phyloP scores from a whole-genome alignment of 2,888 invertebrate genomes.

The Scaptomyza polygonia region DNA sequence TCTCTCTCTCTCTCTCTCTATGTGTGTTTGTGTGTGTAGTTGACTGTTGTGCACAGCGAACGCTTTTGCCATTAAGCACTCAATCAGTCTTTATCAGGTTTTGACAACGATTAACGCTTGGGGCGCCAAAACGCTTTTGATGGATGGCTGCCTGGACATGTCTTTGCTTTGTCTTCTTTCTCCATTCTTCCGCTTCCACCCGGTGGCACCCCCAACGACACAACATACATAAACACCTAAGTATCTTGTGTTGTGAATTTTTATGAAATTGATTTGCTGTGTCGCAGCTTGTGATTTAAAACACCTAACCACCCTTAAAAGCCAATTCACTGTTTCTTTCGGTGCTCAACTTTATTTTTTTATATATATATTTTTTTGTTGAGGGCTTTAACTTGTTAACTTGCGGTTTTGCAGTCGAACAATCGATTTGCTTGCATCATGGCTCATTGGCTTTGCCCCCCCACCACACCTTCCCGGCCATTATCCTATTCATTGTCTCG shows the following conservation, averaged over 20 bases:
- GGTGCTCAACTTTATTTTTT: not conserved
- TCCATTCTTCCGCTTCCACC: not conserved
- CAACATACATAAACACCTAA: slow-evolving; percentile 10
- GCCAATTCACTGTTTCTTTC: slow-evolving; percentile 17
- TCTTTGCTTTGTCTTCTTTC: slow-evolving; percentile 29
- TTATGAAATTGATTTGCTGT: slow-evolving; percentile 71
- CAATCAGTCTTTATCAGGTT: slow-evolving; percentile 80
- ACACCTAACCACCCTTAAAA: slow-evolving; percentile 2
- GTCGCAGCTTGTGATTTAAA: slow-evolving; percentile 41
- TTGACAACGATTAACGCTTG: slow-evolving; percentile 79
- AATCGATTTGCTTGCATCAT: slow-evolving; percentile 72
- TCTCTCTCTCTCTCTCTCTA: not conserved
- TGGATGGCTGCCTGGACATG: slow-evolving; percentile 70
- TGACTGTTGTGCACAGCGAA: slow-evolving; percentile 39
- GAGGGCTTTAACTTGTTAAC: slow-evolving; percentile 53
- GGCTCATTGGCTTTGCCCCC: slow-evolving; percentile 72
- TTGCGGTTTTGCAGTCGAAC: slow-evolving; percentile 60
- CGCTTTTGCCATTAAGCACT: slow-evolving; percentile 77
- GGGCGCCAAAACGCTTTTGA: slow-evolving; percentile 74
- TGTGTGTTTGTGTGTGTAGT: slow-evolving; percentile 14
- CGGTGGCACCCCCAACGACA: not conserved
- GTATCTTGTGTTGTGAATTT: slow-evolving; percentile 43
- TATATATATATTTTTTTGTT: slow-evolving; percentile 9
- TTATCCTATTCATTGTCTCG: no score
- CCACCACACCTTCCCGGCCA: no score